Evolutionary conservation across 2,888 invertebrate genomes (phyloP).

Genomic region (Rhaphigaster nebulosa): DNA sequence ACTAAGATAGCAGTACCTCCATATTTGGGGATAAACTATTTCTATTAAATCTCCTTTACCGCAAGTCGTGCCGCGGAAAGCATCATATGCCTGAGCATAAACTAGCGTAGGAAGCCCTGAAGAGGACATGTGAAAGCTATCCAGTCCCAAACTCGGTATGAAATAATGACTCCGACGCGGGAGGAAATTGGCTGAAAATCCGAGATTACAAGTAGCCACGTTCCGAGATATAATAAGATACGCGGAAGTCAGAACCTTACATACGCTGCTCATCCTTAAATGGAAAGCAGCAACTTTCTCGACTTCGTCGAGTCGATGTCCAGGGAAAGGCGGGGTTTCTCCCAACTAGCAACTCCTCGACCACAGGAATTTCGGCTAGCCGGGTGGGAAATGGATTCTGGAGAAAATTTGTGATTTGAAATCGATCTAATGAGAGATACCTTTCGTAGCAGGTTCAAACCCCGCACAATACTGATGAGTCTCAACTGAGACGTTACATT

Average conservation of each 20-base stretch:
- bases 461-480: background rate
- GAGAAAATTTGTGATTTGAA: background rate
- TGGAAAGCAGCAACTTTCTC: constrained; percentile 29
- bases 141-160: background rate
- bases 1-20: background rate
- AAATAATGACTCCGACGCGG: background rate
- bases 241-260: background rate
- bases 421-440: background rate
- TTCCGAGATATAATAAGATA: background rate
- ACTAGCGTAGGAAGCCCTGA: background rate
- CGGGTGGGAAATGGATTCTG: background rate
- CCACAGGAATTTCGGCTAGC: constrained; percentile 1
- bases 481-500: background rate
- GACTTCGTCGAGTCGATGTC: background rate
- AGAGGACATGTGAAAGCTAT: constrained; percentile 1
- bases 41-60: background rate
- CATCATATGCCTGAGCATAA: background rate
- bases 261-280: constrained; percentile 24
- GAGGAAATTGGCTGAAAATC: constrained; percentile 8
- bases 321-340: constrained; percentile 29
- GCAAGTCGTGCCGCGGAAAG: background rate
- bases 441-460: background rate
- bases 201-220: background rate
- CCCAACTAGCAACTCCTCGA: background rate
- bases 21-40: background rate